A percentile compares a stretch with the other conserved stretches of the same genome.
Evolutionary conservation across 2,888 invertebrate genomes (phyloP).

Genomic region (Incurvaria masculella): DNA sequence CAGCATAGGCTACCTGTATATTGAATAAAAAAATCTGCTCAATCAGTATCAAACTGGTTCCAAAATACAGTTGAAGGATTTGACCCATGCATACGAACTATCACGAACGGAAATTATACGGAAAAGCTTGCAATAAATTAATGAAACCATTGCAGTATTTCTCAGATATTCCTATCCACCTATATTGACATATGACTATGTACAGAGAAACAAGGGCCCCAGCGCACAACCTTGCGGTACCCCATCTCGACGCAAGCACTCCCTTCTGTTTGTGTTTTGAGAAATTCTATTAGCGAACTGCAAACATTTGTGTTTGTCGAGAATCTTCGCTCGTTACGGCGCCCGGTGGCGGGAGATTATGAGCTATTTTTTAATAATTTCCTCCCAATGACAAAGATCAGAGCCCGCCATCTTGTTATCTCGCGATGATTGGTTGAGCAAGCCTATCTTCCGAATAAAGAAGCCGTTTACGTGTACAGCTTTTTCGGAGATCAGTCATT

Average conservation of each 20-base stretch:
- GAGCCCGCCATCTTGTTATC: neutral
- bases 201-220: neutral
- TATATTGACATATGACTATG: neutral
- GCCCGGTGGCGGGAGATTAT: neutral
- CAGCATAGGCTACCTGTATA: no score
- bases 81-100: no score
- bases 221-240: neutral
- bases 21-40: no score
- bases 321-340: neutral
- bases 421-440: neutral
- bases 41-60: no score
- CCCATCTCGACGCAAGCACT: neutral
- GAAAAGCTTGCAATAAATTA: no score
- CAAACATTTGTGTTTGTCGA: neutral
- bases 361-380: neutral
- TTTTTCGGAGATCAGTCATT: no score
- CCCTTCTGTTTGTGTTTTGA: neutral
- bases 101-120: no score
- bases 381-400: neutral
- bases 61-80: no score
- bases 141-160: no score
- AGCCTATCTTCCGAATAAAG: neutral
- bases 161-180: no score
- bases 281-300: neutral
- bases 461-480: neutral